phyloP scores from a whole-genome alignment of 2,113 vertebrate genomes.

The Pteronura brasiliensis region DNA sequence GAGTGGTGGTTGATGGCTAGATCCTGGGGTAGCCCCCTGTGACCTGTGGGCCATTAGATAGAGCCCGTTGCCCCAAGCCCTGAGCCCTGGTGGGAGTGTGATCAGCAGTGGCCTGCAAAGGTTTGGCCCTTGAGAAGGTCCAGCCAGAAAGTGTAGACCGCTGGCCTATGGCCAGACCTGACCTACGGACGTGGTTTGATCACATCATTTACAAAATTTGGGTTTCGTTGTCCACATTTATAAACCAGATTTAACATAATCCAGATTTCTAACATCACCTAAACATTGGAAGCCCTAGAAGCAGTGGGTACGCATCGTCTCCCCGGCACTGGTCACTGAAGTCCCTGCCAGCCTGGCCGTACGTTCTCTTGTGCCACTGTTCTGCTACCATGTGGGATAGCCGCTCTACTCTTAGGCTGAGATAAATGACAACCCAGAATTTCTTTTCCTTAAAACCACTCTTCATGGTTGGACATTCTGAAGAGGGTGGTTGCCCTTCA shows the following conservation, averaged over 20 bases:
- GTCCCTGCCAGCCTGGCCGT: accelerated
- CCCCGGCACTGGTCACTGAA: accelerated
- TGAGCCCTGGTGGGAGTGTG: background rate
- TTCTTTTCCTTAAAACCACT: background rate
- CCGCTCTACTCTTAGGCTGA: accelerated
- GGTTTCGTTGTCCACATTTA: background rate
- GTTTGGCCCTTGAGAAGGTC: background rate
- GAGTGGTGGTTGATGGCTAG: background rate
- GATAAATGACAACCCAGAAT: background rate
- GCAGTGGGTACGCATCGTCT: background rate
- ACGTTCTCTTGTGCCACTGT: background rate
- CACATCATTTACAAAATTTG: background rate
- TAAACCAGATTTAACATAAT: background rate
- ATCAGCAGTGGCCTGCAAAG: background rate
- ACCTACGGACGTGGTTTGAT: background rate
- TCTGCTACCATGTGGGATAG: background rate
- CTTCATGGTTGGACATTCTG: background rate
- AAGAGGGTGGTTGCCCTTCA: background rate
- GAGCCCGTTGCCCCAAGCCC: background rate
- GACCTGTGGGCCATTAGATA: background rate
- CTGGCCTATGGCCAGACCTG: background rate
- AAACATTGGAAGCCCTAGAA: background rate
- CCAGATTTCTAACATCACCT: background rate
- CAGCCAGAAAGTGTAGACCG: background rate
- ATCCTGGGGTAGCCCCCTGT: background rate